A percentile compares a stretch with the other conserved stretches of the same genome.
Conservation (phyloP, 2,888 invertebrate species). For the Calameuta pallipes region DNA sequence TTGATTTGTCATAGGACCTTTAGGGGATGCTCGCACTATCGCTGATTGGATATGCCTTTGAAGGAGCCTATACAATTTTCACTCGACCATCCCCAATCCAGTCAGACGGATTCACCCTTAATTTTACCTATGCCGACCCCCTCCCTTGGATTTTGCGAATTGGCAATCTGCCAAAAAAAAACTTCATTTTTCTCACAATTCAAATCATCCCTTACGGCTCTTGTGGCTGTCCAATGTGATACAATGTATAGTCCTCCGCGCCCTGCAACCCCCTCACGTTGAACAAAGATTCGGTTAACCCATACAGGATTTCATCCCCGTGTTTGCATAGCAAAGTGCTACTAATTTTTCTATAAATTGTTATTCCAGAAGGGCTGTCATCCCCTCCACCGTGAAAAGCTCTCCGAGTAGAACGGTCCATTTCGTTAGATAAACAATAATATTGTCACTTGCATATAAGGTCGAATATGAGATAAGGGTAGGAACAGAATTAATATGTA, state of each 20-base stretch:
- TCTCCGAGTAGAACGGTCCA: constrained; percentile 17
- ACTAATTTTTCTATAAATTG: constrained; percentile 42
- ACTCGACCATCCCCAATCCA: not conserved
- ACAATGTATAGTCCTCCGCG: not conserved
- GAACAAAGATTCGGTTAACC: not conserved
- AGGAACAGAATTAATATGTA: not conserved
- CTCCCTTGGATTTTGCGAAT: not conserved
- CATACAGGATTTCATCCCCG: not conserved
- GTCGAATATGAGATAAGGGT: not conserved
- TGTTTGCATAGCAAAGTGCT: constrained; percentile 45
- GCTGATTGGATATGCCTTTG: constrained; percentile 41
- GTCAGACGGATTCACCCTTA: not conserved
- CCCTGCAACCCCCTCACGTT: not conserved
- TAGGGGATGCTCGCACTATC: constrained; percentile 44
- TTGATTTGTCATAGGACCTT: constrained; percentile 47
- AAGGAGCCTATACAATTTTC: constrained; percentile 13
- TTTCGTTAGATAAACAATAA: constrained; percentile 34
- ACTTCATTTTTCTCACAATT: not conserved
- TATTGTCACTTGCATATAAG: not conserved
- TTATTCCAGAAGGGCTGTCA: constrained; percentile 27
- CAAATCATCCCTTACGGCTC: not conserved
- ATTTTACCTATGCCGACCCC: not conserved
- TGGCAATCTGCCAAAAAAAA: not conserved
- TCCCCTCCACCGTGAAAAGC: not conserved
- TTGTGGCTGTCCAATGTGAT: not conserved